Evolutionary conservation across 2,113 vertebrate genomes (phyloP).

Genomic region (Tautogolabrus adspersus): DNA sequence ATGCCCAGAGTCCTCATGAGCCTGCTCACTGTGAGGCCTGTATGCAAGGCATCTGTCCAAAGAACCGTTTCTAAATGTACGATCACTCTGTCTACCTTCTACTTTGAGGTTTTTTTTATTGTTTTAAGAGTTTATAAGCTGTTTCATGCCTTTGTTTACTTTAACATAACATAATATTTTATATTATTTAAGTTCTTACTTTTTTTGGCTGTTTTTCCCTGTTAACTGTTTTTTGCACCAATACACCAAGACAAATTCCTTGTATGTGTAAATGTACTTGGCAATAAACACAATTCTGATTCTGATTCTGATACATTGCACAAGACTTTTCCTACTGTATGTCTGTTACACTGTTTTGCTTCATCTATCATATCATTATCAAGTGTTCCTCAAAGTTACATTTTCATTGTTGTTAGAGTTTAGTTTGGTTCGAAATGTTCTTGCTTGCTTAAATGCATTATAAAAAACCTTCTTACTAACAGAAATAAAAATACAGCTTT

Average conservation of each 20-base stretch:
- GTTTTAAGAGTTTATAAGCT: no score
- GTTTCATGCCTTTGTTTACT: no score
- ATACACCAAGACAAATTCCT: no score
- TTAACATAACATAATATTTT: no score
- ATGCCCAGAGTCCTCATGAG: conserved; percentile 76
- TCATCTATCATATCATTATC: background rate
- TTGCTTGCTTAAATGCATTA: background rate
- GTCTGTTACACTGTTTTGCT: background rate
- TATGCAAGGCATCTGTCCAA: conserved; percentile 67
- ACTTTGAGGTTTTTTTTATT: no score
- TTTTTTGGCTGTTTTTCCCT: no score
- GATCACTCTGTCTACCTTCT: no score
- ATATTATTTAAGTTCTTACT: no score
- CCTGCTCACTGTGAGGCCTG: conserved; percentile 86
- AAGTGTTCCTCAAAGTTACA: background rate
- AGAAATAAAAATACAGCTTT: conserved; percentile 1
- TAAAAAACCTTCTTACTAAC: background rate
- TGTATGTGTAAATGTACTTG: no score
- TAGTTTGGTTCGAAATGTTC: background rate
- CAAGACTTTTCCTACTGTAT: background rate
- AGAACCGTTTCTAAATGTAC: background rate
- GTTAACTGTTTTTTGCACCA: no score
- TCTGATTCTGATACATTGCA: no score
- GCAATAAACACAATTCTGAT: no score
- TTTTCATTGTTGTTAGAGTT: background rate